Evolutionary conservation across 2,113 vertebrate genomes (phyloP), one percentile per base, ranked within the genome.

Genomic region (Oplegnathus fasciatus): DNA sequence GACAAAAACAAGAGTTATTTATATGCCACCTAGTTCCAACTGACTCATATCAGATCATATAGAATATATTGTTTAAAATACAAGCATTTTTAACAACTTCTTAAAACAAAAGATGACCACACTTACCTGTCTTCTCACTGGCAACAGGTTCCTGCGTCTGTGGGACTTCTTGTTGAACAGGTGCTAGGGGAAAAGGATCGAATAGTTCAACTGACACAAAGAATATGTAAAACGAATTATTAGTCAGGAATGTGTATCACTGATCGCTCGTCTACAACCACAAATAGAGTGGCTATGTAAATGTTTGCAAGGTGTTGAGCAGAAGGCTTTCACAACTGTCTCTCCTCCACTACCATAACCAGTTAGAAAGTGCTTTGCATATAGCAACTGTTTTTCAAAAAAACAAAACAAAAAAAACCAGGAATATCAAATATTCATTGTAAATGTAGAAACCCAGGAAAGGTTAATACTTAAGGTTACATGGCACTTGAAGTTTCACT

Each of bases 111-210:
- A 3, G 9, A 71, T n/a, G n/a, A 54, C 15, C 14, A 55, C 34
- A 84, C 85, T 90, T 86, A 96, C 95, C 90, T 1, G 79, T 90
- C 94, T 94, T 95, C 72, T 94, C 95, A 82, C 75, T 76, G 62
- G 86, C 64, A 90, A 60, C 80, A 75, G 93, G 78, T 66, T 94
- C 94, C 42, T 94, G 93, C 32, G 90, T 80, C 82, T 89, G 93
- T 69, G 91, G 46, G 73, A 60, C 82, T 50, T 94, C 93, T 87
- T 87, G 89, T 62, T 93, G 87, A 91, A 86, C 75, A 46, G 92
- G 80, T 87, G 85, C 92, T 92, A 22, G 30, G 60, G 40, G 54
- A 78, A 88, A 81, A 44, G 10, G 9, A 70, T 55, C 13, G 72
- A 37, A 76, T 40, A 75, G 4, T 61, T 73, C 2, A 86, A 61